These are phyloP conservation scores for Ophioninae sp. DNA, from an alignment of 2,888 invertebrate species.

Conservation along the genomic window DNA sequence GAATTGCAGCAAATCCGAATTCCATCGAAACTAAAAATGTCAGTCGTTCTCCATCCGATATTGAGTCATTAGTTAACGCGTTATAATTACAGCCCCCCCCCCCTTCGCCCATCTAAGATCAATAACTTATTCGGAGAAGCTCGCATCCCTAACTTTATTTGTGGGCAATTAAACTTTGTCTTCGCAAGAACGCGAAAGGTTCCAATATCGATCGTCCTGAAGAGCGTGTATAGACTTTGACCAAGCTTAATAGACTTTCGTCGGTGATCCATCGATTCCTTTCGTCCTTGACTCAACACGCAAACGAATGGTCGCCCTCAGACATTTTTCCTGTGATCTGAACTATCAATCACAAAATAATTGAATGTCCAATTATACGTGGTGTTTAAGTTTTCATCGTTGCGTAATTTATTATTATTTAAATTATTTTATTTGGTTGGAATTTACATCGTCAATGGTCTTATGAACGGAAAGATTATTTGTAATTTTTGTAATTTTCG, in stretches of 20 bases:
- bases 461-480: too few species aligned
- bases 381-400: too few species aligned
- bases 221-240: neutral
- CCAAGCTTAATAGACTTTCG: neutral
- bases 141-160: neutral
- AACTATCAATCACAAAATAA: neutral
- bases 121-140: neutral
- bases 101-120: neutral
- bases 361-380: neutral
- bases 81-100: neutral
- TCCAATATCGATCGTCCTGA: neutral
- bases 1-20: too few species aligned
- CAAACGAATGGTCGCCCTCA: constrained; percentile 2
- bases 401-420: too few species aligned
- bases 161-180: neutral
- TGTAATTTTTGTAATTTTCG: too few species aligned
- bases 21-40: too few species aligned
- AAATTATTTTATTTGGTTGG: too few species aligned
- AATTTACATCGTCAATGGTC: too few species aligned
- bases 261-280: constrained; percentile 3
- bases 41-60: too few species aligned
- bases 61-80: neutral
- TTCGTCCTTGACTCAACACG: neutral
- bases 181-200: neutral
- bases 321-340: too few species aligned